Evolutionary conservation across 2,113 vertebrate genomes (phyloP).

Genomic region (Cryptoleucopteryx plumbea): DNA sequence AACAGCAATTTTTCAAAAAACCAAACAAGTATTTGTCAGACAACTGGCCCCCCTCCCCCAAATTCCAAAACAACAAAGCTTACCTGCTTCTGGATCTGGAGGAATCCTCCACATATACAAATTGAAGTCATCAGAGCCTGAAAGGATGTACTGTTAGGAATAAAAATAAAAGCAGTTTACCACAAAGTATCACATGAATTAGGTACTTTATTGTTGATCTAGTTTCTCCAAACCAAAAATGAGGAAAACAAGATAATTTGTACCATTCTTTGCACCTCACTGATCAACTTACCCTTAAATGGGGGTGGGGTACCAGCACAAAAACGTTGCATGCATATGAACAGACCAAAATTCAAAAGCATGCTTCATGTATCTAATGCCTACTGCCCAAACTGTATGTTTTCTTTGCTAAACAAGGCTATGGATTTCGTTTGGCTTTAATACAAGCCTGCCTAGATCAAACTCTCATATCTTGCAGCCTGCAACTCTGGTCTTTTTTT

Average conservation of each 20-base stretch:
- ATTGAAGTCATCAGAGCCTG: slow-evolving; percentile 98
- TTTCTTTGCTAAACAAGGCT: background rate
- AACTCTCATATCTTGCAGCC: background rate
- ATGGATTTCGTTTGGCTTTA: background rate
- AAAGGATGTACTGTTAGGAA: slow-evolving; percentile 91
- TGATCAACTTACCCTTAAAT: background rate
- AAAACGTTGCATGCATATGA: background rate
- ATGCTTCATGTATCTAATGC: background rate
- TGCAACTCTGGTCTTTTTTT: background rate
- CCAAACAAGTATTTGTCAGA: background rate
- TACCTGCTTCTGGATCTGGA: slow-evolving; percentile 93
- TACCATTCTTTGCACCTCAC: background rate
- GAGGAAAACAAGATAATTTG: background rate
- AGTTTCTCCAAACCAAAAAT: background rate
- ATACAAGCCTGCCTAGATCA: background rate
- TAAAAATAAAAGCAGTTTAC: slow-evolving; percentile 45
- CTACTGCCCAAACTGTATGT: background rate
- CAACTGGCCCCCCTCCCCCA: background rate
- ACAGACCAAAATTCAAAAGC: background rate
- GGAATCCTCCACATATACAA: slow-evolving; percentile 99
- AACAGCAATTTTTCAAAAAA: background rate
- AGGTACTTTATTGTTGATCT: background rate
- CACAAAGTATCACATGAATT: background rate
- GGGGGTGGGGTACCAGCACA: background rate
- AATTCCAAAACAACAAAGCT: background rate